Evolutionary conservation across 2,797 vertebrate genomes (phyloP).

Genomic region (Mormyrus hasselquistii): DNA sequence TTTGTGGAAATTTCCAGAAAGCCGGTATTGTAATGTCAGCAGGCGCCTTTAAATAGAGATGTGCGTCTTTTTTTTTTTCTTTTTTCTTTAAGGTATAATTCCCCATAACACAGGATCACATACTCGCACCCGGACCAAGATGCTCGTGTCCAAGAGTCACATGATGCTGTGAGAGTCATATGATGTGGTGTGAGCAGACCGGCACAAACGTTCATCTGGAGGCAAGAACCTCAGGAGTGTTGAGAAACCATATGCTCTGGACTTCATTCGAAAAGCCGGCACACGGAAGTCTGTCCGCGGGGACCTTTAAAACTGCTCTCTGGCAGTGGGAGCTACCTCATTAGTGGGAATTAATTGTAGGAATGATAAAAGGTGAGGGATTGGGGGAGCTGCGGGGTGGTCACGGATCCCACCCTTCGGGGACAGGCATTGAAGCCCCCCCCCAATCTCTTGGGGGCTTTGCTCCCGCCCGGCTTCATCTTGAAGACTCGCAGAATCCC

Average conservation of each 20-base stretch:
- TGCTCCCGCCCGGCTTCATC: conserved; percentile 58
- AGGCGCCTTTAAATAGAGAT: background rate
- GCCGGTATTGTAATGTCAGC: background rate
- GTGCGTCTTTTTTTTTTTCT: background rate
- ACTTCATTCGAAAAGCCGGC: conserved; percentile 59
- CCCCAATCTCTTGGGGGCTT: conserved; percentile 66
- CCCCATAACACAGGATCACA: background rate
- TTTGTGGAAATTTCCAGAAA: background rate
- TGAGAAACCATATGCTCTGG: conserved; percentile 51
- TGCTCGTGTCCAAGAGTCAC: background rate
- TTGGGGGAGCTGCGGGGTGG: background rate
- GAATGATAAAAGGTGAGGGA: conserved; percentile 18
- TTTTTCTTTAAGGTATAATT: background rate
- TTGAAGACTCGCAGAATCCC: conserved; percentile 62
- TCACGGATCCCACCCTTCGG: conserved; percentile 70
- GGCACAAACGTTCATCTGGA: conserved; percentile 20
- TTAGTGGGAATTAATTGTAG: conserved; percentile 24
- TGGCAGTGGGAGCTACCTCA: conserved; percentile 16
- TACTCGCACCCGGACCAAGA: background rate
- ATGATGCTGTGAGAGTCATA: background rate
- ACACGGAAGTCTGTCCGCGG: conserved; percentile 41
- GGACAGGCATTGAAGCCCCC: conserved; percentile 64
- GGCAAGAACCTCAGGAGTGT: conserved; percentile 7
- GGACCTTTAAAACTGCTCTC: conserved; percentile 17
- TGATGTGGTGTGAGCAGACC: background rate